These are phyloP conservation scores for Siniperca scherzeri DNA, from an alignment of 2,797 vertebrate genomes.

Conservation along the genomic window DNA sequence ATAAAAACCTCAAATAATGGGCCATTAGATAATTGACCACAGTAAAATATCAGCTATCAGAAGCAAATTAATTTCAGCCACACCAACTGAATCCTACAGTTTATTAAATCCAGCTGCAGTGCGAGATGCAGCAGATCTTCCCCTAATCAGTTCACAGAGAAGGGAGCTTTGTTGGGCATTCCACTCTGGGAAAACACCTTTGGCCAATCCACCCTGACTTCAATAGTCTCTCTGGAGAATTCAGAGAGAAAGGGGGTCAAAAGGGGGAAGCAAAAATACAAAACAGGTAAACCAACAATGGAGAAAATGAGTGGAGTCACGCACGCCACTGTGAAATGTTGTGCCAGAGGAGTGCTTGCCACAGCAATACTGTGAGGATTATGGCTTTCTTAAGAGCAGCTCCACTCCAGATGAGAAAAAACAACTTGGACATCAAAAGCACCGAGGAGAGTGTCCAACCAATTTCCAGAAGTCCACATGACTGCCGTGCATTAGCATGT, in stretches of 20 bases:
- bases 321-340: constrained; percentile 64
- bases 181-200: constrained; percentile 71
- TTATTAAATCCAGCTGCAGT: constrained; percentile 64
- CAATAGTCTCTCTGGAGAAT: constrained; percentile 42
- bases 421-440: constrained; percentile 80
- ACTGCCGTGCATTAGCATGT: constrained; percentile 69
- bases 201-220: constrained; percentile 65
- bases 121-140: constrained; percentile 33
- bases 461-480: constrained; percentile 74
- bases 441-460: constrained; percentile 52
- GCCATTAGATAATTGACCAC: background rate
- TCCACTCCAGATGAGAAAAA: constrained; percentile 68
- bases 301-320: constrained; percentile 80
- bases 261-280: constrained; percentile 71
- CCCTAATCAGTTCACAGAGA: constrained; percentile 43
- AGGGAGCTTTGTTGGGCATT: constrained; percentile 35
- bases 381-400: constrained; percentile 74
- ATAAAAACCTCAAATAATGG: background rate
- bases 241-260: constrained; percentile 45
- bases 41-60: background rate
- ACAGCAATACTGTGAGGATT: constrained; percentile 80
- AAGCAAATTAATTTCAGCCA: background rate
- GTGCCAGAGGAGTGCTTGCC: constrained; percentile 66
- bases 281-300: constrained; percentile 85
- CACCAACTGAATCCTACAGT: constrained; percentile 23